Base-by-base conservation (phyloP, 2,888 invertebrate genomes). In the Metellina segmentata region DNA sequence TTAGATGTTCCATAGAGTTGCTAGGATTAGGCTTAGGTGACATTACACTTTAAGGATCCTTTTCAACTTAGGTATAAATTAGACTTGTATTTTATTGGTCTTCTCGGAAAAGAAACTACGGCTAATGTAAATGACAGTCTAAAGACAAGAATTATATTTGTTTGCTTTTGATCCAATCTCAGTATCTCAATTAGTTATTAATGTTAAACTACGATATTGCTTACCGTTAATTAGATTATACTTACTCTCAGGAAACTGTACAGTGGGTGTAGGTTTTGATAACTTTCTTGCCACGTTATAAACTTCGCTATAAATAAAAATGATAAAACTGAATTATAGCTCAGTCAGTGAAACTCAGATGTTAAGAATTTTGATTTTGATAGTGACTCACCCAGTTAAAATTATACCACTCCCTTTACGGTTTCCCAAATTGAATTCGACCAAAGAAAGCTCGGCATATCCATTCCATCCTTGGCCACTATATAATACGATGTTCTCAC, bases 331-430 rank as follows among this genome's bases (percentile, higher is more conserved):
- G 9, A 20, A 53, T 11, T 34, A 19, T 7, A 19, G 6, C n/a
- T 13, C 11, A n/a, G 9, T 6, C 19, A 69, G 4, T 13, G 4
- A 77, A 34, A 34, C 7, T n/a, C n/a, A 53, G 11, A n/a, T 61
- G 0, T 6, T 53, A 52, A 20, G 16, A 7, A n/a, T 52, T 13
- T 49, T 49, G 53, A 52, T 53, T 11, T 11, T n/a, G 34, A 7
- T 6, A 6, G 0, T 7, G 8, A 85, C 72, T 72, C 20, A 85
- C 90, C 90, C 90, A 11, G 53, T 34, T 48, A 90, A 16, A 51
- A 90, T 79, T 0, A 90, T 16, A 11, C 90, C 90, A 71, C 20
- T 79, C 52, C 90, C 90, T 61, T 79, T 79, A 5, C n/a, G 61
- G 2, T 48, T 72, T 16, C 71, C 51, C 8, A 90, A 49, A 2